These are phyloP conservation scores for Bilobella aurantiaca DNA, from an alignment of 1,140 invertebrate species.

Conservation along the genomic window DNA sequence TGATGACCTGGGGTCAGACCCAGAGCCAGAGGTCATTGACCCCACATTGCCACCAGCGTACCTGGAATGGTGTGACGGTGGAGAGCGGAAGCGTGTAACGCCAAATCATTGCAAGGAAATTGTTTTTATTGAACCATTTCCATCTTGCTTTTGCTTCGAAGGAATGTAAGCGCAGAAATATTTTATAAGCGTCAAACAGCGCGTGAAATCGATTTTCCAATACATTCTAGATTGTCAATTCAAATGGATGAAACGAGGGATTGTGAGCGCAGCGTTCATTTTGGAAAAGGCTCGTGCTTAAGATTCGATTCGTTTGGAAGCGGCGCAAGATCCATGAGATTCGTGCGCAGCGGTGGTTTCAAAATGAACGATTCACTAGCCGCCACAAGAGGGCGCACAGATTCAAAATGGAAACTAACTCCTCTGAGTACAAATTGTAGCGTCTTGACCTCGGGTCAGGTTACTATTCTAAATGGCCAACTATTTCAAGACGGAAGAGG, in stretches of 20 bases:
- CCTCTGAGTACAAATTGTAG: neutral
- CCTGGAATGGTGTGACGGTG: neutral
- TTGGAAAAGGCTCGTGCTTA: neutral
- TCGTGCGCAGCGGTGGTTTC: neutral
- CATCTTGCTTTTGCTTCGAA: neutral
- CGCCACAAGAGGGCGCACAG: neutral
- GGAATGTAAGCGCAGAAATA: neutral
- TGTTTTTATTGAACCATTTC: neutral
- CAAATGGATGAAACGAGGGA: neutral
- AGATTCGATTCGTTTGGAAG: neutral
- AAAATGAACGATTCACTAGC: neutral
- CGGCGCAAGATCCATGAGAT: neutral
- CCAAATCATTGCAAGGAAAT: neutral
- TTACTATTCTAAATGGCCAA: neutral
- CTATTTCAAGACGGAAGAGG: neutral
- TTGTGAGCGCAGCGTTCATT: neutral
- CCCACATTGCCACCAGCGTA: neutral
- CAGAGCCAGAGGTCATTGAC: too few relatives aligned
- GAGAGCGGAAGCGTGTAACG: neutral
- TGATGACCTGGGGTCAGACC: too few relatives aligned
- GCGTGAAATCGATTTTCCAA: neutral
- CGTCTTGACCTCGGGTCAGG: neutral
- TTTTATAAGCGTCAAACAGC: neutral
- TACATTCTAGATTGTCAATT: neutral
- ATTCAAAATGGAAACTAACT: neutral